phyloP scores from a whole-genome alignment of 2,113 vertebrate genomes.

The Neodon shergylaensis region DNA sequence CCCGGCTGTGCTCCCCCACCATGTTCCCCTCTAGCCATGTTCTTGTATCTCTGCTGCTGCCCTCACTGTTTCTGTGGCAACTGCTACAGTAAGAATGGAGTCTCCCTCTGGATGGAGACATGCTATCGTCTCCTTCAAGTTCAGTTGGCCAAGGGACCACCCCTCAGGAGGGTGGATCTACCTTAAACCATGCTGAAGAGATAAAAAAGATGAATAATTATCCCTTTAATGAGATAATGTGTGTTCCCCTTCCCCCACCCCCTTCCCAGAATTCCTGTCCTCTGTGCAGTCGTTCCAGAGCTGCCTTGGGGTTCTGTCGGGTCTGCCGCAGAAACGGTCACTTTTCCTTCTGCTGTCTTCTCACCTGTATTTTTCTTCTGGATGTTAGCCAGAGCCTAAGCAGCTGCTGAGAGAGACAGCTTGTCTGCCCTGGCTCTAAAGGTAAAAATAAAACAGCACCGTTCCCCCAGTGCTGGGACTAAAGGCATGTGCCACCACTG shows the following conservation, averaged over 20 bases:
- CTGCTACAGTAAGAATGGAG: not conserved
- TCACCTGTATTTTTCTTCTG: not conserved
- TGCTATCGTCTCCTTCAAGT: not conserved
- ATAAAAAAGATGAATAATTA: not conserved
- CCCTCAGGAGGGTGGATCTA: not conserved
- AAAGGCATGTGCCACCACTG: not conserved
- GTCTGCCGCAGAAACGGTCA: not conserved
- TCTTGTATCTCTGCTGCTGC: too few species aligned
- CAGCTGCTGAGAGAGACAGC: not conserved
- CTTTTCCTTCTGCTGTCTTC: not conserved
- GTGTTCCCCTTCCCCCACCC: accelerated
- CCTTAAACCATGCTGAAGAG: not conserved
- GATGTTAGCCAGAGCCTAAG: not conserved
- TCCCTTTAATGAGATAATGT: not conserved
- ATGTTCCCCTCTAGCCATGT: too few species aligned
- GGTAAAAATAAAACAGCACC: too few species aligned
- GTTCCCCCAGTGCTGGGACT: not conserved
- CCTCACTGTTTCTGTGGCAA: too few species aligned
- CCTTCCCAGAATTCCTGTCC: not conserved
- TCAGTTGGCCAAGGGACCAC: not conserved
- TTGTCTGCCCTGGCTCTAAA: not conserved
- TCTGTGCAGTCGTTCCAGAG: too few species aligned
- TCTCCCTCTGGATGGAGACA: not conserved
- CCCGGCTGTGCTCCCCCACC: too few species aligned
- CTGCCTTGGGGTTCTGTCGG: not conserved